Conservation (phyloP, 2,797 vertebrate species). For the Microctenopoma steveboyesi region DNA sequence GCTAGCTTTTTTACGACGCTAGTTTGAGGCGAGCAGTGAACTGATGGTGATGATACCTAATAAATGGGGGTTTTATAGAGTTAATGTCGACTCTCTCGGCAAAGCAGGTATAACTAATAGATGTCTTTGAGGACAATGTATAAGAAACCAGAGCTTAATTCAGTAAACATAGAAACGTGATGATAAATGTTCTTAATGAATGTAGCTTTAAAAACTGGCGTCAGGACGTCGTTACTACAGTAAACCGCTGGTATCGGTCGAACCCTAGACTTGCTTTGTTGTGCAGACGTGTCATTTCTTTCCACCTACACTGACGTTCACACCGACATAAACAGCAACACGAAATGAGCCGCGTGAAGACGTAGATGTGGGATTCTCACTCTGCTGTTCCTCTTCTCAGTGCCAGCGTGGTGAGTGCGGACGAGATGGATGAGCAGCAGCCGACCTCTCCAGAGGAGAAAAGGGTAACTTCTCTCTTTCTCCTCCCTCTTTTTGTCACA, state of each 20-base stretch:
- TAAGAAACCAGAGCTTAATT: too few species aligned
- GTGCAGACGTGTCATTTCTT: background rate
- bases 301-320: background rate
- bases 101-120: too few species aligned
- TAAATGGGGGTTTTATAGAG: too few species aligned
- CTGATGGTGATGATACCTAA: too few species aligned
- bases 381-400: slow-evolving; percentile 55
- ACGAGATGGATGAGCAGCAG: slow-evolving; percentile 82
- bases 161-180: too few species aligned
- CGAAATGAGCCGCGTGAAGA: background rate
- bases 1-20: too few species aligned
- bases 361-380: background rate
- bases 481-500: background rate
- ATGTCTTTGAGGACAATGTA: too few species aligned
- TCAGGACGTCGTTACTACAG: too few species aligned
- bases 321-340: background rate
- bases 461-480: slow-evolving; percentile 81
- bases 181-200: too few species aligned
- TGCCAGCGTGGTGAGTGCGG: slow-evolving; percentile 84
- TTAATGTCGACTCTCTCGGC: too few species aligned
- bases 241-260: slow-evolving; percentile 4
- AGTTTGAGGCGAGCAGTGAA: too few species aligned
- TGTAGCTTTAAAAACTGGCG: too few species aligned
- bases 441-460: slow-evolving; percentile 80
- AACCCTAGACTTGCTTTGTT: slow-evolving; percentile 8